Evolutionary conservation across 2,113 vertebrate species (phyloP).

Genomic region (Hiodon alosoides): DNA sequence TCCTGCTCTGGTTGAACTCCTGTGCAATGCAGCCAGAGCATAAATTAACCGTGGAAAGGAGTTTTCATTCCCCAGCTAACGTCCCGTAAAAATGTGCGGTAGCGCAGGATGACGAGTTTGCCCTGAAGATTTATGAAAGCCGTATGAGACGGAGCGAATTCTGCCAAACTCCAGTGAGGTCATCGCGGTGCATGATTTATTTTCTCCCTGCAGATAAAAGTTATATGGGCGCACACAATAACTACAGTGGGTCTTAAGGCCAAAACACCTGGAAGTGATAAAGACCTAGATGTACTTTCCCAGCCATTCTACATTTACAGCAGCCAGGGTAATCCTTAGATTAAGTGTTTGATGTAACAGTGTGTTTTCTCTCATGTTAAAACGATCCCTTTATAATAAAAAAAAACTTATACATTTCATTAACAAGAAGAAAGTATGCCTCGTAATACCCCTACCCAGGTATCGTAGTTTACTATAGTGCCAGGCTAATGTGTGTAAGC

Average conservation of each 20-base stretch:
- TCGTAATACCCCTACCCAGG: too few relatives aligned
- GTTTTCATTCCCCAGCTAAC: constrained; percentile 4
- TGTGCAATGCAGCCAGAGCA: too few relatives aligned
- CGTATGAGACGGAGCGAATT: neutral
- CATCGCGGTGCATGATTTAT: neutral
- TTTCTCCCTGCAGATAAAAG: neutral
- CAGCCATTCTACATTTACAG: neutral
- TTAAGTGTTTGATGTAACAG: neutral
- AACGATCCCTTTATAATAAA: too few relatives aligned
- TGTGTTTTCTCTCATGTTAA: too few relatives aligned
- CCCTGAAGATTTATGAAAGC: too few relatives aligned
- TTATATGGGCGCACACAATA: neutral
- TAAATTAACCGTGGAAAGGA: too few relatives aligned
- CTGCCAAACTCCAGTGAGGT: neutral
- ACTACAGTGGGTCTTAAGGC: neutral
- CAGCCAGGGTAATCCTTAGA: neutral
- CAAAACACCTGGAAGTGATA: neutral
- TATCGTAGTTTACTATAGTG: too few relatives aligned
- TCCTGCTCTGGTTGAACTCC: too few relatives aligned
- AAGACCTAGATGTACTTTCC: neutral
- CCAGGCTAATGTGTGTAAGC: too few relatives aligned
- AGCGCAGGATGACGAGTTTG: too few relatives aligned
- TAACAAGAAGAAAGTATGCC: too few relatives aligned
- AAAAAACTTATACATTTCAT: too few relatives aligned
- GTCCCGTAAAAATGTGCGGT: neutral